Conservation (phyloP, 2,797 vertebrate species). For the Thunnus albacares region DNA sequence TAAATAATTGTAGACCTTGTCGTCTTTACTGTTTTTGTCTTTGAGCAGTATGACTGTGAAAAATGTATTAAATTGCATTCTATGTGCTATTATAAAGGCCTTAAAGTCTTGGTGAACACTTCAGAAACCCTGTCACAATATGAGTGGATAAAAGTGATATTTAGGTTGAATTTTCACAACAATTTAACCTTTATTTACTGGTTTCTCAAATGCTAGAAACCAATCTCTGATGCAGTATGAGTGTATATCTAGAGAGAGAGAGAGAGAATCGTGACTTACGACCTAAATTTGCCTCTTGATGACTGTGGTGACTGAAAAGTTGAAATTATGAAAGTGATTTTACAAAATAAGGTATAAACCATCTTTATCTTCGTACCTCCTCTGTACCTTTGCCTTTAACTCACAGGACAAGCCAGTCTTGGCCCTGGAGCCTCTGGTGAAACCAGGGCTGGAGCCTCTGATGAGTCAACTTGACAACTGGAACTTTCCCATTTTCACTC, state of each 20-base stretch:
- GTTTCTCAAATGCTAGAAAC: neutral
- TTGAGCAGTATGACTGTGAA: too few relatives aligned
- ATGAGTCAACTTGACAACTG: constrained; percentile 94
- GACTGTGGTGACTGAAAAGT: neutral
- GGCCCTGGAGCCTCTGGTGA: constrained; percentile 89
- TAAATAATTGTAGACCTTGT: too few relatives aligned
- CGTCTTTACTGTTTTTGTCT: too few relatives aligned
- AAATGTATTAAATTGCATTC: too few relatives aligned
- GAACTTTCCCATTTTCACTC: constrained; percentile 98
- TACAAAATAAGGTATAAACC: neutral
- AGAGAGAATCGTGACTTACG: neutral
- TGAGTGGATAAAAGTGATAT: neutral
- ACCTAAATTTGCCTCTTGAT: neutral
- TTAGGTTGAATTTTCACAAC: neutral
- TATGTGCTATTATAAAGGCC: too few relatives aligned
- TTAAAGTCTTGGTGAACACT: neutral
- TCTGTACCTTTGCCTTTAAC: neutral
- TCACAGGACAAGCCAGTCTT: constrained; percentile 90
- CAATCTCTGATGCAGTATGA: neutral
- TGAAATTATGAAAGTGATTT: neutral
- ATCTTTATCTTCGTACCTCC: neutral
- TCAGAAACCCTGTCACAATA: neutral
- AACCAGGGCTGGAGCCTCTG: constrained; percentile 90
- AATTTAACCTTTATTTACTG: neutral
- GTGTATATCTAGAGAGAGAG: neutral